Conservation (phyloP, 1,140 invertebrate species). For the Drosophila repleta region DNA sequence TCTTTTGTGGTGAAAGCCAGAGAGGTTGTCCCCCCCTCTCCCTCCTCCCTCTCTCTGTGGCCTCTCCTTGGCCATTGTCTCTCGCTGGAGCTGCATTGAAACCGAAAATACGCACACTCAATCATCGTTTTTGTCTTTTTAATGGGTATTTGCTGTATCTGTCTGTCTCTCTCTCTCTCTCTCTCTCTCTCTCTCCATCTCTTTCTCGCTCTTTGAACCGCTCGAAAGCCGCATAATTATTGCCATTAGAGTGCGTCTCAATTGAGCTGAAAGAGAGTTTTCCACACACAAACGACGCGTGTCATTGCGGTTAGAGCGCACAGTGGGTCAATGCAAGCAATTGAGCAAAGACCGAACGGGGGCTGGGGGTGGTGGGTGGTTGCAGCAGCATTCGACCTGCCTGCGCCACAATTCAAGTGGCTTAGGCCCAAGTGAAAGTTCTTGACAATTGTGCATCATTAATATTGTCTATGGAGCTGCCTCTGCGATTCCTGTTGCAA, state of each 20-base stretch:
- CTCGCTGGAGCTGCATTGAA: constrained; percentile 61
- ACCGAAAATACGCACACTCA: constrained; percentile 80
- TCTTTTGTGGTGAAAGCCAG: constrained; percentile 68
- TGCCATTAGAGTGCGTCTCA: constrained; percentile 79
- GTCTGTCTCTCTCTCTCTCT: constrained; percentile 9
- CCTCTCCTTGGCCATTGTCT: neutral
- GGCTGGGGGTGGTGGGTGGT: neutral
- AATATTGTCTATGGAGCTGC: constrained; percentile 70
- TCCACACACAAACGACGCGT: constrained; percentile 67
- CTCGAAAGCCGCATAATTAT: constrained; percentile 68
- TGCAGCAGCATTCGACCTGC: constrained; percentile 41
- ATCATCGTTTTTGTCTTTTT: constrained; percentile 81
- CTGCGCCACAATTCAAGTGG: constrained; percentile 64
- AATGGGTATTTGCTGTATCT: constrained; percentile 57
- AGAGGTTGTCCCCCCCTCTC: neutral
- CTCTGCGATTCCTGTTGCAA: constrained; percentile 29
- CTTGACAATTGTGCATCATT: constrained; percentile 80
- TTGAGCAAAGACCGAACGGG: neutral
- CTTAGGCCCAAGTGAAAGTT: constrained; percentile 76
- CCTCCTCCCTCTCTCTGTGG: neutral
- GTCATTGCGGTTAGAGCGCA: constrained; percentile 71
- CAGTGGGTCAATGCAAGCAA: constrained; percentile 51
- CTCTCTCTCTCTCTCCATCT: neutral
- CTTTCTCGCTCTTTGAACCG: constrained; percentile 25
- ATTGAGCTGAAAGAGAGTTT: constrained; percentile 54